Evolutionary conservation across 1,140 invertebrate species (phyloP), one percentile per base, ranked within the genome.

Genomic region (Rhagoletis pomonella): DNA sequence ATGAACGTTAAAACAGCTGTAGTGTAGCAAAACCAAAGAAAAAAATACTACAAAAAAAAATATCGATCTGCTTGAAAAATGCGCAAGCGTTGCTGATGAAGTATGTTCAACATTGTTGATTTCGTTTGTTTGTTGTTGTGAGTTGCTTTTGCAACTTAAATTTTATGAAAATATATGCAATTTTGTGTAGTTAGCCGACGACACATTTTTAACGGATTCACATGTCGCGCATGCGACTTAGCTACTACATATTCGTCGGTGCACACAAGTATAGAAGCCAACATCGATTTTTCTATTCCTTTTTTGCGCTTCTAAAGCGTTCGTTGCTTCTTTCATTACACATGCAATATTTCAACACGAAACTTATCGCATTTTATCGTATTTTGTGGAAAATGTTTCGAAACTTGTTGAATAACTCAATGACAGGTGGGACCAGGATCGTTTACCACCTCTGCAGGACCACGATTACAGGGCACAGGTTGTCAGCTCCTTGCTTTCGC

Each of bases 101-200:
- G 67, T 42, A 44, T 39, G 44, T 39, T 73, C 67, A 73, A 73
- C 39, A 42, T 14, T 39, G 1, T 73, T 73, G 39, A 73, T 73
- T 42, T 10, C 67, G 5, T n/a, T 47, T 17, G 7, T 4, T 55
- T 81, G 73, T 81, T 55, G 47, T 55, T 81, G 17, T 81, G 2
- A 77, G 47, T 77, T 55, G 73, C 47, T 42, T 81, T 55, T 81
- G 73, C 73, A 81, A 55, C 47, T 58, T 44, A 85, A 85, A 85
- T 85, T 85, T 85, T 85, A 85, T 85, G 55, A 55, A 85, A 85
- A 62, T 42, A 10, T 85, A 85, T 85, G 84, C 84, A 62, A 81
- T 60, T 29, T 29, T 60, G 14, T 62, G 55, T 62, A n/a, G 81
- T 14, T 58, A 58, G 19, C 69, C 55, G 19, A 81, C n/a, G 73